Base-by-base conservation (phyloP, 2,113 vertebrate species). In the Coracopsis vasa region DNA sequence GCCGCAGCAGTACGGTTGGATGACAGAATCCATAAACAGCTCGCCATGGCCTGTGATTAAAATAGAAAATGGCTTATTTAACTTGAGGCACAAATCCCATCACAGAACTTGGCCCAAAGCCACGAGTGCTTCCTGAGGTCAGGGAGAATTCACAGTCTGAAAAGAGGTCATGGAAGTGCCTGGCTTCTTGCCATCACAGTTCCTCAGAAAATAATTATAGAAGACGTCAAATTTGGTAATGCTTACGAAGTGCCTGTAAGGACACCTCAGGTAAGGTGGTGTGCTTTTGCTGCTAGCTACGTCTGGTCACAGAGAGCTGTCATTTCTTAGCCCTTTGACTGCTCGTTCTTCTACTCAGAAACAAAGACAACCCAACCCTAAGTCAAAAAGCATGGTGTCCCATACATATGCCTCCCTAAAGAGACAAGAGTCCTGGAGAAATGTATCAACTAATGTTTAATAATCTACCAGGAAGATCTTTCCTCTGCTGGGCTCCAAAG, bases 11-110 rank as follows among this genome's bases (percentile, higher is more conserved):
- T 44, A 64, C 2, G 47, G 73, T 29, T 95, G 77, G 91, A 92
- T 0, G 19, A 81, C 65, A 97, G 83, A 90, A 90, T 84, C 86
- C 61, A 94, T 84, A 92, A 97, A 88, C 77, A 94, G 77, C 83
- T 92, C 2, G 2, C 86, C 29, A 4, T 64, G 47, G 80, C 69
- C 61, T 86, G 51, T 80, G 83, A 84, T 56, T 89, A 72, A 89
- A 91, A 70, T 58, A 88, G 77, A 94, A 95, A 92, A 95, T 75
- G 69, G 45, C 72, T 96, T 77, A 47, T 78, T 91, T 92, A 84
- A 94, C 62, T 80, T 80, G 16, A 66, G 80, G 48, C 45, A 94
- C 65, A 89, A 92, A 95, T 91, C 51, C 47, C 54, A 47, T 33
- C 75, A 44, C 39, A 54, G 61, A 77, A 83, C 35, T 88, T 80